Evolutionary conservation across 2,797 vertebrate genomes (phyloP).

Genomic region (Anomalospiza imberbis): DNA sequence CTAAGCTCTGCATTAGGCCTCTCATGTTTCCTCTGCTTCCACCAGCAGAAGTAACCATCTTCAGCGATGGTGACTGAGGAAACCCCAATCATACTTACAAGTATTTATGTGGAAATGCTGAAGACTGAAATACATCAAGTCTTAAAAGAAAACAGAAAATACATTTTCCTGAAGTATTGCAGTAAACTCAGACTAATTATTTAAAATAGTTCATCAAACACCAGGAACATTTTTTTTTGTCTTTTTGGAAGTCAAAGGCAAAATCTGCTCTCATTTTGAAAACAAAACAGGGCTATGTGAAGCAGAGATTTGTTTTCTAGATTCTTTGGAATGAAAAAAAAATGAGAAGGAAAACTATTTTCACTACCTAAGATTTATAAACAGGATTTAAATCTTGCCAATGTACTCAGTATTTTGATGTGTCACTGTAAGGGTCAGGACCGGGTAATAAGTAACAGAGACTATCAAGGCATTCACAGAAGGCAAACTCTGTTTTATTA

Average conservation of each 20-base stretch:
- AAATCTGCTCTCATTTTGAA: neutral
- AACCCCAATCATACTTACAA: neutral
- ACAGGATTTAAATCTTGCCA: neutral
- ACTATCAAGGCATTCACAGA: too few species aligned
- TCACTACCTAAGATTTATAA: neutral
- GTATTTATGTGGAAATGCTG: neutral
- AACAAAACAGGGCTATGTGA: neutral
- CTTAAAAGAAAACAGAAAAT: neutral
- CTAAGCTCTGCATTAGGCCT: neutral
- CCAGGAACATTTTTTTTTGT: neutral
- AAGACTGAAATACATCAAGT: neutral
- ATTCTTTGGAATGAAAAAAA: neutral
- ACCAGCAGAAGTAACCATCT: neutral
- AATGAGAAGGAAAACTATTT: neutral
- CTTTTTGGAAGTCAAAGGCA: neutral
- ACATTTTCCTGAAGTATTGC: neutral
- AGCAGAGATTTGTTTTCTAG: neutral
- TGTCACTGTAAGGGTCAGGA: too few species aligned
- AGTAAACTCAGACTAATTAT: neutral
- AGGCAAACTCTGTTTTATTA: too few species aligned
- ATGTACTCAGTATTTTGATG: neutral
- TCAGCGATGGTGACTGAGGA: neutral
- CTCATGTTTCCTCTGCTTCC: neutral
- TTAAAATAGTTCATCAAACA: neutral
- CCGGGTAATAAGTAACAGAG: too few species aligned